A percentile compares a stretch with the other conserved stretches of the same genome.
phyloP scores from a whole-genome alignment of 1,140 invertebrate genomes.

The Holcopasites calliopsidis region DNA sequence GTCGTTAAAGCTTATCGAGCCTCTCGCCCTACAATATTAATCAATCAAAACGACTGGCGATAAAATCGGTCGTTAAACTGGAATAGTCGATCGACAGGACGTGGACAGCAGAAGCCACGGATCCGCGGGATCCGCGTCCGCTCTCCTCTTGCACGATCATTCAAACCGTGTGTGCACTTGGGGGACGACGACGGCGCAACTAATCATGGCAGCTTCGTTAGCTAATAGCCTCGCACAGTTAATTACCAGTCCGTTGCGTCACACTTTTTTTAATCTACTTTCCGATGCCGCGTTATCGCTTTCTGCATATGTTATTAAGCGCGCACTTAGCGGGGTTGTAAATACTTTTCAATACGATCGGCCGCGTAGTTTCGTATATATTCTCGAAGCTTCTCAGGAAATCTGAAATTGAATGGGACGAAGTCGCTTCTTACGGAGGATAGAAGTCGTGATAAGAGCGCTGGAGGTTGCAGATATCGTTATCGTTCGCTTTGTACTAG shows the following conservation, averaged over 20 bases:
- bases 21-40: neutral
- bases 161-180: conserved; percentile 14
- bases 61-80: conserved; percentile 6
- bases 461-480: neutral
- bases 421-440: neutral
- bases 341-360: too few relatives aligned
- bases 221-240: conserved; percentile 4
- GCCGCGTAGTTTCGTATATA: too few relatives aligned
- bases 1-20: conserved; percentile 23
- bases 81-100: neutral
- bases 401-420: neutral
- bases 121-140: neutral
- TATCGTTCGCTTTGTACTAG: conserved; percentile 9
- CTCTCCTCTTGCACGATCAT: neutral
- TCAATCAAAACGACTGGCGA: neutral
- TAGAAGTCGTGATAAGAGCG: neutral
- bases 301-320: too few relatives aligned
- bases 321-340: too few relatives aligned
- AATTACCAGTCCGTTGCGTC: conserved; percentile 11
- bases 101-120: too few relatives aligned
- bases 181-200: conserved; percentile 1
- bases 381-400: neutral
- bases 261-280: neutral
- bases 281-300: neutral
- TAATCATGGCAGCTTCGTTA: conserved; percentile 25